Evolutionary conservation across 2,797 vertebrate genomes (phyloP).

Genomic region (Oophaga sylvatica): DNA sequence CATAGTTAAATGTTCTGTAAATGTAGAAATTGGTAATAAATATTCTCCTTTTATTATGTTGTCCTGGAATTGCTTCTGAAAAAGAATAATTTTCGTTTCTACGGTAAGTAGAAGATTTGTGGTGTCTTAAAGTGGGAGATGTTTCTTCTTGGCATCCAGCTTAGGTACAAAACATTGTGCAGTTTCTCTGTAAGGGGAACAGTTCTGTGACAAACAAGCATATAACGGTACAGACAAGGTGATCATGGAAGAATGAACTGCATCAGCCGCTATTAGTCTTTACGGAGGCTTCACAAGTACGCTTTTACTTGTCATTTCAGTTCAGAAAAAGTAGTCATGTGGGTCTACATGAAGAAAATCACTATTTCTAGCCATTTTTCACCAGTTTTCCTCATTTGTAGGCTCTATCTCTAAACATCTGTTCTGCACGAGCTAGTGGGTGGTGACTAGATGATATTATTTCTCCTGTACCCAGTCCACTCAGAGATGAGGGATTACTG

Average conservation of each 20-base stretch:
- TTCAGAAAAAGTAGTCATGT: too few relatives aligned
- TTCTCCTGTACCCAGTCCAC: too few relatives aligned
- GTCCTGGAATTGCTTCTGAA: background rate
- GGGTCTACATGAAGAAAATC: too few relatives aligned
- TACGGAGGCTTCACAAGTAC: background rate
- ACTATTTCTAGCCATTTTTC: too few relatives aligned
- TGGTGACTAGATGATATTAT: too few relatives aligned
- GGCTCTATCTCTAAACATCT: too few relatives aligned
- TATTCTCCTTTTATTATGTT: background rate
- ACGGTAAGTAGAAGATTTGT: conserved; percentile 13
- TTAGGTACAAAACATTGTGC: background rate
- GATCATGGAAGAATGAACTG: background rate
- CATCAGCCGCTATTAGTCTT: background rate
- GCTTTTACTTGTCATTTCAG: too few relatives aligned
- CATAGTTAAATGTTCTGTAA: background rate
- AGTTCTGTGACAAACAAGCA: background rate
- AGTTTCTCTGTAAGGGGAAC: background rate
- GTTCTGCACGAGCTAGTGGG: too few relatives aligned
- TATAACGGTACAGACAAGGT: background rate
- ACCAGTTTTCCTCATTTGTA: too few relatives aligned
- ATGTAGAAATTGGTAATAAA: background rate
- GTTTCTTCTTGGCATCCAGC: background rate
- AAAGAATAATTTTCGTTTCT: background rate
- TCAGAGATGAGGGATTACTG: too few relatives aligned
- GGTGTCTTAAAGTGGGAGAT: background rate